Conservation (phyloP, 92 coral and sea anemone genomes). For the Parazoanthus darwini region DNA sequence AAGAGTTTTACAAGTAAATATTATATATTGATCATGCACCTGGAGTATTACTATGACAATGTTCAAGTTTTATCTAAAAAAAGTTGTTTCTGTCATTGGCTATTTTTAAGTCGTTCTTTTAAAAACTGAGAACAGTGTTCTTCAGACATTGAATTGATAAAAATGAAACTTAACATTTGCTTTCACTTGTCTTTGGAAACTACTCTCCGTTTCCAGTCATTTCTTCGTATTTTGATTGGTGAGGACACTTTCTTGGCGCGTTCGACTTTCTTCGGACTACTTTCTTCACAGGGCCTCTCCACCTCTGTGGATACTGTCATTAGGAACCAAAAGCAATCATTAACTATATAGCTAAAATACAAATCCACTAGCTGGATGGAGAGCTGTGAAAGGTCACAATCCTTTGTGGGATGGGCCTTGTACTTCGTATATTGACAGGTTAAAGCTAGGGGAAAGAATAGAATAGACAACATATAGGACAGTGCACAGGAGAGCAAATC, state of each 20-base stretch:
- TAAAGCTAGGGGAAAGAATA: not conserved
- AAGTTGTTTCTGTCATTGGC: not conserved
- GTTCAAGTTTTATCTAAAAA: not conserved
- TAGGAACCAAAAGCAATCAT: not conserved
- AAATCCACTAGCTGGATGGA: not conserved
- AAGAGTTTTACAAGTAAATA: not conserved
- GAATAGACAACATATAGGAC: not conserved
- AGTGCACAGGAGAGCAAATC: not conserved
- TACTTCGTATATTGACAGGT: not conserved
- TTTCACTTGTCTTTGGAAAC: constrained; percentile 2
- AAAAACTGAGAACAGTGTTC: not conserved
- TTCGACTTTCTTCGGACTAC: not conserved
- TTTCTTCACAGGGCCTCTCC: not conserved
- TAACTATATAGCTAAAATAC: not conserved
- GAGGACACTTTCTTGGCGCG: not conserved
- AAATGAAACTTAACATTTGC: not conserved
- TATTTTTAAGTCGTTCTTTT: not conserved
- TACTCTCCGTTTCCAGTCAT: not conserved
- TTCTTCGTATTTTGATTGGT: not conserved
- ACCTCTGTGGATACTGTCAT: not conserved
- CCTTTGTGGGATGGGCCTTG: not conserved
- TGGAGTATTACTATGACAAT: not conserved
- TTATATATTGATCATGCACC: not conserved
- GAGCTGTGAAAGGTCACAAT: not conserved
- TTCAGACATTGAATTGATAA: not conserved